Percentiles rank a stretch among this genome's conserved stretches.
Conservation (phyloP, 2,113 vertebrate species). For the Aphyosemion australe region DNA sequence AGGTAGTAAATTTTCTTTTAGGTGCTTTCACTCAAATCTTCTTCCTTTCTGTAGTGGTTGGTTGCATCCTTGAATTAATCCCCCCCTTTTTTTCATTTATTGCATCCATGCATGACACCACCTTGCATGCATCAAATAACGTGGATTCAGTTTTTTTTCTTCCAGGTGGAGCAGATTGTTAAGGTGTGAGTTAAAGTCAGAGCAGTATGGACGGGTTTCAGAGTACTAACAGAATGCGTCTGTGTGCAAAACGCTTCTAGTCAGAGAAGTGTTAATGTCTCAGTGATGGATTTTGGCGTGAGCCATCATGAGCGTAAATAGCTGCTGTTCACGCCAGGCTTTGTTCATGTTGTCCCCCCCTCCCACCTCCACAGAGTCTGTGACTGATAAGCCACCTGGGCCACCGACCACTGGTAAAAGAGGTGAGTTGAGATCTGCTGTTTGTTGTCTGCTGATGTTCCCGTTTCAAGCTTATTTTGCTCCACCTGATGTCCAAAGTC, state of each 20-base stretch:
- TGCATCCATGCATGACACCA: constrained; percentile 55
- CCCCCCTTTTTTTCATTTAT: background rate
- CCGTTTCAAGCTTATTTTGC: constrained; percentile 32
- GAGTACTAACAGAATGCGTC: constrained; percentile 48
- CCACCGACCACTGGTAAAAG: constrained; percentile 92
- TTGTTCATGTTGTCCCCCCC: constrained; percentile 36
- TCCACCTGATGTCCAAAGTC: constrained; percentile 44
- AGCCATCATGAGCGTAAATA: too few relatives aligned
- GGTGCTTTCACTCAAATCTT: constrained; percentile 51
- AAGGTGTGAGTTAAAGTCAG: constrained; percentile 15
- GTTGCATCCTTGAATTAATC: constrained; percentile 40
- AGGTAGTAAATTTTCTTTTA: constrained; percentile 80
- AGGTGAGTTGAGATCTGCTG: constrained; percentile 92
- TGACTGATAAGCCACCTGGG: constrained; percentile 93
- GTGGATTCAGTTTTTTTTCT: background rate
- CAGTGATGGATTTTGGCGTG: too few relatives aligned
- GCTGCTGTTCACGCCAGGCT: constrained; percentile 1
- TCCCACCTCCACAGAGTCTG: constrained; percentile 84
- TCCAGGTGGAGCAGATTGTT: constrained; percentile 10
- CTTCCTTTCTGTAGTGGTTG: constrained; percentile 44
- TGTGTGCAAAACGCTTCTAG: too few relatives aligned
- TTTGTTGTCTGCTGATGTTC: constrained; percentile 32
- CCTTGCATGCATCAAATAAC: constrained; percentile 41
- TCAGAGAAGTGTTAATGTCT: too few relatives aligned
- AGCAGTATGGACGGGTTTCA: background rate